Evolutionary conservation across 2,888 invertebrate genomes (phyloP).

Genomic region (Dinocampus coccinellae): DNA sequence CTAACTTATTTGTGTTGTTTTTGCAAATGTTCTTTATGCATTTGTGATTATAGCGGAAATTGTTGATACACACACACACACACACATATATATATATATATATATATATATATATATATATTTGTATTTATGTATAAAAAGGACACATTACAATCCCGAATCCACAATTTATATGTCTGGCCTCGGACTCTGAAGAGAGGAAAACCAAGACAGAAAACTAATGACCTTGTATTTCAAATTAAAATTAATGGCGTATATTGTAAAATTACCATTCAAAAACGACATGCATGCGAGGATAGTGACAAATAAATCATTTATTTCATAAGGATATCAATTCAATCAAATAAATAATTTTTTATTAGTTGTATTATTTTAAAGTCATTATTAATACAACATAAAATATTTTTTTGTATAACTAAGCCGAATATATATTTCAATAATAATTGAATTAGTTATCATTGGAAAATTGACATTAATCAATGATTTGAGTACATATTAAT

Average conservation of each 20-base stretch:
- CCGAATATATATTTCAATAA: too few relatives aligned
- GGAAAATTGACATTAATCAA: too few relatives aligned
- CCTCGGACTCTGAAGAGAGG: neutral
- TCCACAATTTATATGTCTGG: neutral
- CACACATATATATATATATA: too few relatives aligned
- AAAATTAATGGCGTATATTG: neutral
- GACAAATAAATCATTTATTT: neutral
- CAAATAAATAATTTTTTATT: neutral
- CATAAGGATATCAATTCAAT: neutral
- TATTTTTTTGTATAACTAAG: too few relatives aligned
- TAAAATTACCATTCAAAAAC: neutral
- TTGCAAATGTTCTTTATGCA: neutral
- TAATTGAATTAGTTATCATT: too few relatives aligned
- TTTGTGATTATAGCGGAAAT: neutral
- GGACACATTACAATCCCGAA: neutral
- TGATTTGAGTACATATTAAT: neutral
- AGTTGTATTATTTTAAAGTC: neutral
- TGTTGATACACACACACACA: neutral
- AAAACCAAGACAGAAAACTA: neutral
- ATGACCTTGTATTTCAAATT: conserved; percentile 3
- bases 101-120: too few relatives aligned
- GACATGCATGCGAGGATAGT: neutral
- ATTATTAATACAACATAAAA: neutral
- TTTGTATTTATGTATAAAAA: too few relatives aligned
- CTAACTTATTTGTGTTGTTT: neutral